phyloP scores from a whole-genome alignment of 37 sponge, comb jelly and placozoan species.

The Chondrosia reniformis region DNA sequence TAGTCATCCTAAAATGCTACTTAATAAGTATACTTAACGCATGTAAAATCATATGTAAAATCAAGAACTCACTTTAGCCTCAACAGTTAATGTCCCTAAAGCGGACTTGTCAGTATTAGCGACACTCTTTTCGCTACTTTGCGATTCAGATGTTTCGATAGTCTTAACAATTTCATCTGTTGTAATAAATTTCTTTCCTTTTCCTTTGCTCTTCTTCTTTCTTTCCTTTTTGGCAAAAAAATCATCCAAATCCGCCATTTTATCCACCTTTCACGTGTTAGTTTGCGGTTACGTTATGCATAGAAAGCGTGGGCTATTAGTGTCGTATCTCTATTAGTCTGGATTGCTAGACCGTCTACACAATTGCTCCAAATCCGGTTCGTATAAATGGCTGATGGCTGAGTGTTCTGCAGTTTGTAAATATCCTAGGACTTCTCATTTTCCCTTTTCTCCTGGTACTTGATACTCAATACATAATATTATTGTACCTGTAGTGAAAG shows the following conservation, averaged over 20 bases:
- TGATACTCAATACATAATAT: no score
- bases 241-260: conserved; percentile 54
- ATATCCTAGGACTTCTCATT: conserved; percentile 75
- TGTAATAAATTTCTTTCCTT: conserved; percentile 30
- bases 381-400: background rate
- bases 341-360: no score
- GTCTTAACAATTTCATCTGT: conserved; percentile 14
- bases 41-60: no score
- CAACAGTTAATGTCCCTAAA: no score
- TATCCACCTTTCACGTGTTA: background rate
- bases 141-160: background rate
- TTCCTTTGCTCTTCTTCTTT: conserved; percentile 41
- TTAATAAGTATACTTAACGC: no score
- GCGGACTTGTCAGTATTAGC: background rate
- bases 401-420: conserved; percentile 12
- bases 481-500: no score
- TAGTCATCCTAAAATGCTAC: no score
- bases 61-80: background rate
- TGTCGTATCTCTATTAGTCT: no score
- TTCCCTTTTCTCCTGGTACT: conserved; percentile 70
- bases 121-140: background rate
- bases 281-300: background rate
- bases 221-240: conserved; percentile 70
- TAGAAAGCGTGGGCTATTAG: no score
- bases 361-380: no score